Evolutionary conservation across 2,888 invertebrate genomes (phyloP), one percentile per base, ranked within the genome.

Genomic region (Tinea pellionella): DNA sequence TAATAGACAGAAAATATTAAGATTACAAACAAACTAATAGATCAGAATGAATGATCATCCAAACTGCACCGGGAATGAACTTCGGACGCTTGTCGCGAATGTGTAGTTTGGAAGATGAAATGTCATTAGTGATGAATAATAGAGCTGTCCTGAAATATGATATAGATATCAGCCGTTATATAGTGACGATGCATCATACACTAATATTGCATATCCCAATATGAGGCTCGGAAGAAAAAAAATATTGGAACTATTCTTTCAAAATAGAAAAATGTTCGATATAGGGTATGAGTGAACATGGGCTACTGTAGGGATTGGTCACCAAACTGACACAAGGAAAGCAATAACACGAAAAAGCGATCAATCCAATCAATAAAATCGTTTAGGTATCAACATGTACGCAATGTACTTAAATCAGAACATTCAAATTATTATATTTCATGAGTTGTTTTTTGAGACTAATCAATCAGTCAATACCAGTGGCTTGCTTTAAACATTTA

Each of bases 241-340:
- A 78, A 81, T n/a, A n/a, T 71, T 82, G 73, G 79, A 81, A 77
- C 82, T 78, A 82, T 82, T 81, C 80, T 78, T 78, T 78, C 70
- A 82, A 81, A 81, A 81, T 76, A 82, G 78, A 77, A 81, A 77
- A 84, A 80, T 79, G 75, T 78, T 75, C 68, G 78, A 61, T 43
- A 62, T 59, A 60, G 16, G 59, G 59, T 78, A 84, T 83, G 87
- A 85, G 80, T 85, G 87, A 87, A 86, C 88, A 86, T 85, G 85
- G 87, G 78, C 88, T 88, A 88, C 86, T 84, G 72, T 72, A 79
- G 84, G 87, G 83, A 79, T 16, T 79, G 84, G 85, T 87, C 87
- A 87, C 80, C 86, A 88, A 88, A 85, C 87, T 84, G 87, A 88
- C 88, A 89, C 88, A 89, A 89, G 88, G 84, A 89, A 89, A 89